Percentiles rank a stretch among this genome's conserved stretches.
phyloP scores from a whole-genome alignment of 2,113 vertebrate genomes.

The Bungarus multicinctus region DNA sequence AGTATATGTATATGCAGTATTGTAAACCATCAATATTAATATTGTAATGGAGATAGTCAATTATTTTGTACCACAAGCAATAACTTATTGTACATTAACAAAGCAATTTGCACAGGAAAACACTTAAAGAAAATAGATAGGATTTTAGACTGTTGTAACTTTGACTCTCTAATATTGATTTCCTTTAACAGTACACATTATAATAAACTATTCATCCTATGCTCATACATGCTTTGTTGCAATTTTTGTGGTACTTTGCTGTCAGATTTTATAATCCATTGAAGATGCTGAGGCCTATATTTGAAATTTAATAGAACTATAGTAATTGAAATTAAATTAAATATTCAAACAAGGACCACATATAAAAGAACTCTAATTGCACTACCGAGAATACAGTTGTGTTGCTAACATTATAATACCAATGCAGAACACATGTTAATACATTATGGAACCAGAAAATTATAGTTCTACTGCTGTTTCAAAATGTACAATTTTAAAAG shows the following conservation, averaged over 20 bases:
- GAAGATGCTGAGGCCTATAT: slow-evolving; percentile 37
- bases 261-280: neutral
- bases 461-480: slow-evolving; percentile 59
- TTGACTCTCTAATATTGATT: slow-evolving; percentile 34
- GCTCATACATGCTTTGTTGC: slow-evolving; percentile 19
- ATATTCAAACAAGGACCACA: slow-evolving; percentile 46
- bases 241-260: slow-evolving; percentile 20
- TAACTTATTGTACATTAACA: slow-evolving; percentile 54
- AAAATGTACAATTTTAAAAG: slow-evolving; percentile 61
- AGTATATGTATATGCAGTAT: slow-evolving; percentile 51
- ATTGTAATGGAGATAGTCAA: slow-evolving; percentile 55
- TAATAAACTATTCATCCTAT: slow-evolving; percentile 27
- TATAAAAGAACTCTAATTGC: slow-evolving; percentile 50
- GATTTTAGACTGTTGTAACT: slow-evolving; percentile 27
- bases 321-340: slow-evolving; percentile 41
- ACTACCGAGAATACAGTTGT: slow-evolving; percentile 40
- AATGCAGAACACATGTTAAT: slow-evolving; percentile 54
- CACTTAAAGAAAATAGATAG: slow-evolving; percentile 43
- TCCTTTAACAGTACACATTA: slow-evolving; percentile 33
- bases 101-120: slow-evolving; percentile 56
- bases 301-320: slow-evolving; percentile 47
- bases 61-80: slow-evolving; percentile 61
- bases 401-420: slow-evolving; percentile 58
- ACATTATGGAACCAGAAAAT: slow-evolving; percentile 59
- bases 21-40: slow-evolving; percentile 43